Evolutionary conservation across 2,888 invertebrate genomes (phyloP).

Genomic region (Nasonovia ribisnigri): DNA sequence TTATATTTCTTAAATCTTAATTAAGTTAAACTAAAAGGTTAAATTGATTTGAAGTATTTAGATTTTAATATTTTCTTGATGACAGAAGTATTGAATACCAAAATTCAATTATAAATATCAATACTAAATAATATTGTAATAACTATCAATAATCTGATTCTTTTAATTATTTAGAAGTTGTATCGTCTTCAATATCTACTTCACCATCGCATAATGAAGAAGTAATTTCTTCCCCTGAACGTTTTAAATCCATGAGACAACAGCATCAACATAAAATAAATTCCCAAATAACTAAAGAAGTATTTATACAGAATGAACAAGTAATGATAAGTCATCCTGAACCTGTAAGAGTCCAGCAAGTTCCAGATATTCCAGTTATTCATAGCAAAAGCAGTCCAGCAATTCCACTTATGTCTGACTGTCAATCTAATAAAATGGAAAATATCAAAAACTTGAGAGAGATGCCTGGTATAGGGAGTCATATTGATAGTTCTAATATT

Average conservation of each 20-base stretch:
- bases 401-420: slow-evolving; percentile 55
- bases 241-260: slow-evolving; percentile 58
- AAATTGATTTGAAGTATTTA: not conserved
- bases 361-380: slow-evolving; percentile 55
- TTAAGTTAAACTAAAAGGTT: no score
- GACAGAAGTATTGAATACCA: not conserved
- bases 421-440: slow-evolving; percentile 49
- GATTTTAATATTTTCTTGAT: not conserved
- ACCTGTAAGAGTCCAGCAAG: slow-evolving; percentile 44
- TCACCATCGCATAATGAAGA: slow-evolving; percentile 61
- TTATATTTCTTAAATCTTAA: no score
- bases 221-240: slow-evolving; percentile 47
- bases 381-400: slow-evolving; percentile 62
- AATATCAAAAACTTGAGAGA: slow-evolving; percentile 48
- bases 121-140: not conserved
- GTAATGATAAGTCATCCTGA: slow-evolving; percentile 32
- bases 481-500: slow-evolving; percentile 54
- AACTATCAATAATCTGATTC: not conserved
- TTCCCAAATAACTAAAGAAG: slow-evolving; percentile 23
- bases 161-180: slow-evolving; percentile 31
- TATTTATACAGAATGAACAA: slow-evolving; percentile 47
- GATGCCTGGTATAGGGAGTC: slow-evolving; percentile 38
- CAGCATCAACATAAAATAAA: slow-evolving; percentile 58
- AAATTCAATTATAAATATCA: not conserved
- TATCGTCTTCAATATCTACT: slow-evolving; percentile 58